A percentile compares a stretch with the other conserved stretches of the same genome.
Conservation (phyloP, 2,797 vertebrate species). For the Kryptopterus vitreolus region DNA sequence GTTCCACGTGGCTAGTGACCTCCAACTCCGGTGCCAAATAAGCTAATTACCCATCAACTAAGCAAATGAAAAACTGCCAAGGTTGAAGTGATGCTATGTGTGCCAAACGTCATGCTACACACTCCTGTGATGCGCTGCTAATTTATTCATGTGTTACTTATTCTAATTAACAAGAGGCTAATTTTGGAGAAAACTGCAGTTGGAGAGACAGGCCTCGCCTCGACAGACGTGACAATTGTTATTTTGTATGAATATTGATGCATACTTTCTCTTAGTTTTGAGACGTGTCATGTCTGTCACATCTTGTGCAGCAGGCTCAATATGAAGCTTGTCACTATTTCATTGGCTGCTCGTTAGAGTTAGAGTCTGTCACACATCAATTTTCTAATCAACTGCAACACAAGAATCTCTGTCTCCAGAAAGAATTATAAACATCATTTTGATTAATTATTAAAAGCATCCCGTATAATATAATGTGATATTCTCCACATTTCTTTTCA, state of each 20-base stretch:
- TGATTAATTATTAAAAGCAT: constrained; percentile 73
- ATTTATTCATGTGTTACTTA: constrained; percentile 58
- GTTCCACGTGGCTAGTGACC: constrained; percentile 53
- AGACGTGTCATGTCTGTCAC: constrained; percentile 35
- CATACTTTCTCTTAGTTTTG: constrained; percentile 26
- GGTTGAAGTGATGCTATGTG: constrained; percentile 40
- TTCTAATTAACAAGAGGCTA: constrained; percentile 50
- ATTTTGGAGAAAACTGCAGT: constrained; percentile 34
- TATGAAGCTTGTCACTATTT: constrained; percentile 45
- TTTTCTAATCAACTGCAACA: constrained; percentile 66
- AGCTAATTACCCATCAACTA: constrained; percentile 63
- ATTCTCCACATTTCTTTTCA: neutral
- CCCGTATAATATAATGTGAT: constrained; percentile 53
- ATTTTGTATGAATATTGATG: constrained; percentile 27
- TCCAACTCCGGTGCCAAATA: constrained; percentile 58
- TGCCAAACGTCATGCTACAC: constrained; percentile 50
- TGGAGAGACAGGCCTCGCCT: constrained; percentile 23
- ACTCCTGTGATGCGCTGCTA: constrained; percentile 40
- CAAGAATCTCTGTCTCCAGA: constrained; percentile 57
- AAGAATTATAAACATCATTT: constrained; percentile 29
- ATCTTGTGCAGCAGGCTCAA: constrained; percentile 25
- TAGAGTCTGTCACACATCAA: constrained; percentile 56
- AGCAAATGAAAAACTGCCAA: constrained; percentile 55
- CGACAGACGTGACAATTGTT: constrained; percentile 34
- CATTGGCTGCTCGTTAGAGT: constrained; percentile 65